Evolutionary conservation across 2,113 vertebrate genomes (phyloP), one percentile per base, ranked within the genome.

Genomic region (Chionomys nivalis): DNA sequence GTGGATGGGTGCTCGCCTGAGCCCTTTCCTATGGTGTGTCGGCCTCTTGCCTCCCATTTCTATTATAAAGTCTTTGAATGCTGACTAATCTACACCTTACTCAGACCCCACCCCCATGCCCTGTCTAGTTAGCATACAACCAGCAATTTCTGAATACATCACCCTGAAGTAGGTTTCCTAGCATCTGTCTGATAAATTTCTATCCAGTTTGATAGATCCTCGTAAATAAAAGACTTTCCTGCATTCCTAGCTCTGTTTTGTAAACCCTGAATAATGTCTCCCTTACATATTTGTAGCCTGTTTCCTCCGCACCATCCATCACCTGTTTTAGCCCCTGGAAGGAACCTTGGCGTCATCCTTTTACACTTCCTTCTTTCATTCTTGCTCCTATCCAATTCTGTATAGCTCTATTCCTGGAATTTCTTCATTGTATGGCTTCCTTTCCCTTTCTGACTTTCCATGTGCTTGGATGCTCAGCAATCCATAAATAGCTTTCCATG

Each of bases 111-210:
- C 66, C 79, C n/a, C 94, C 82, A 0, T 66, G 12, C 14, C 31
- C 68, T 78, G 19, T 42, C 52, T 36, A 65, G 61, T 72, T 93
- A 58, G 79, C 28, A 52, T 4, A 26, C 36, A 87, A 39, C 16
- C 75, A 70, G 13, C 75, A 36, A 63, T 91, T 81, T 96, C 63
- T 92, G 13, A 23, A 66, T 72, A 86, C 65, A 17, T 90, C 61
- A 87, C 23, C 58, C 24, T 81, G 42, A 89, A 95, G 58, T 92
- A 70, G 87, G 52, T 89, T 89, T 82, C 28, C 65, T 81, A 49
- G 31, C 19, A 73, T 93, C 24, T 94, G 47, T 65, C 6, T 24
- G 66, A 86, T 28, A 21, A 88, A 47, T 49, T 91, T 93, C n/a
- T 83, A 26, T 72, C 36, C 36, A 83, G 14, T 33, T 36, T 76